A percentile compares a stretch with the other conserved stretches of the same genome.
Evolutionary conservation across 2,797 vertebrate genomes (phyloP).

Genomic region (Spinibarbus caldwelli): DNA sequence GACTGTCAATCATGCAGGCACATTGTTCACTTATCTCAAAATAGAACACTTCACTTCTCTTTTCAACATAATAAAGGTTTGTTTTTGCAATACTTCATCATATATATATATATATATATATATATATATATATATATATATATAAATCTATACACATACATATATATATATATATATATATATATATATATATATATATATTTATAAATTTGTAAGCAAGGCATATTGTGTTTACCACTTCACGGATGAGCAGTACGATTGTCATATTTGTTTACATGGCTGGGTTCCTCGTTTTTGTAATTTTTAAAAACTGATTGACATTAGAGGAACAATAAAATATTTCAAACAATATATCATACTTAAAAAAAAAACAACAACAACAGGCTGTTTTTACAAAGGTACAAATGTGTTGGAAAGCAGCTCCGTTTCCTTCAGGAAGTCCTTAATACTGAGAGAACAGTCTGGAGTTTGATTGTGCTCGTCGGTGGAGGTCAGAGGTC

Average conservation of each 20-base stretch:
- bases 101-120: constrained; percentile 59
- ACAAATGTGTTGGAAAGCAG: constrained; percentile 1
- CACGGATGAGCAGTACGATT: constrained; percentile 71
- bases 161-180: constrained; percentile 45
- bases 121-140: no score
- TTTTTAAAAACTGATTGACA: constrained; percentile 53
- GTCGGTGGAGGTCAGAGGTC: constrained; percentile 32
- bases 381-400: constrained; percentile 28
- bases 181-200: constrained; percentile 42
- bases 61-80: constrained; percentile 73
- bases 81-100: constrained; percentile 80
- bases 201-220: constrained; percentile 64
- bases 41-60: constrained; percentile 63
- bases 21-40: constrained; percentile 65
- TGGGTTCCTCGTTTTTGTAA: constrained; percentile 61
- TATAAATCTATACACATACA: constrained; percentile 58
- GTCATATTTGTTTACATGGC: constrained; percentile 75
- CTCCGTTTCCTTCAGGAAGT: constrained; percentile 11
- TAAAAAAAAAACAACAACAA: background rate
- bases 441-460: background rate
- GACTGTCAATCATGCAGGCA: constrained; percentile 84
- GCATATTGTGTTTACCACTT: constrained; percentile 67
- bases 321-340: constrained; percentile 59
- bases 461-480: constrained; percentile 43
- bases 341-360: constrained; percentile 42